These are phyloP conservation scores for Nezara viridula DNA, from an alignment of 2,888 invertebrate genomes.

Conservation along the genomic window DNA sequence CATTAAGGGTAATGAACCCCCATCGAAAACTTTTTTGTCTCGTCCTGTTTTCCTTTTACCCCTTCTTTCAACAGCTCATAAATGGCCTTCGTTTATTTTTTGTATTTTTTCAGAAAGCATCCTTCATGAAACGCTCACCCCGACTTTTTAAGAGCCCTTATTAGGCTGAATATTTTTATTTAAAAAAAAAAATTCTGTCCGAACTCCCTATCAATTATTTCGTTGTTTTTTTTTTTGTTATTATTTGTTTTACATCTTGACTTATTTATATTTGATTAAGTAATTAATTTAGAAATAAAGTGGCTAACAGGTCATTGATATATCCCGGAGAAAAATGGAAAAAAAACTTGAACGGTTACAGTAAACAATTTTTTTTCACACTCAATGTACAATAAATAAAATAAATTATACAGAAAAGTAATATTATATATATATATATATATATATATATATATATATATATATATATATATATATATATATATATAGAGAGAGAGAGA, in stretches of 20 bases:
- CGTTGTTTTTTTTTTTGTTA: too few species aligned
- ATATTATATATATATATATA: too few species aligned
- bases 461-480: too few species aligned
- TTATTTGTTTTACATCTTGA: not conserved
- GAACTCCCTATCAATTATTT: not conserved
- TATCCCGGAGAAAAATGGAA: too few species aligned
- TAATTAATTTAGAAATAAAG: too few species aligned
- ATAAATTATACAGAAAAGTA: too few species aligned
- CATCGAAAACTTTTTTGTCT: not conserved
- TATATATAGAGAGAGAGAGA: too few species aligned
- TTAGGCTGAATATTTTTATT: not conserved
- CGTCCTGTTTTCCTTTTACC: not conserved
- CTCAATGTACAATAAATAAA: too few species aligned
- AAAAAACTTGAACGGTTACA: too few species aligned
- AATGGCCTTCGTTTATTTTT: slow-evolving; percentile 11
- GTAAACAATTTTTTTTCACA: too few species aligned
- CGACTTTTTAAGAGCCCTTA: not conserved
- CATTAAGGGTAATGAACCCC: slow-evolving; percentile 13
- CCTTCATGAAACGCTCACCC: not conserved
- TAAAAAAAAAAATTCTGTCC: not conserved
- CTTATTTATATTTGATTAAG: not conserved
- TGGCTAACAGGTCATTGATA: too few species aligned
- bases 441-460: too few species aligned
- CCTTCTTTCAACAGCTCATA: slow-evolving; percentile 11
- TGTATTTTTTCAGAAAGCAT: not conserved